Evolutionary conservation across 2,888 invertebrate genomes (phyloP).

Genomic region (Antitype chi): DNA sequence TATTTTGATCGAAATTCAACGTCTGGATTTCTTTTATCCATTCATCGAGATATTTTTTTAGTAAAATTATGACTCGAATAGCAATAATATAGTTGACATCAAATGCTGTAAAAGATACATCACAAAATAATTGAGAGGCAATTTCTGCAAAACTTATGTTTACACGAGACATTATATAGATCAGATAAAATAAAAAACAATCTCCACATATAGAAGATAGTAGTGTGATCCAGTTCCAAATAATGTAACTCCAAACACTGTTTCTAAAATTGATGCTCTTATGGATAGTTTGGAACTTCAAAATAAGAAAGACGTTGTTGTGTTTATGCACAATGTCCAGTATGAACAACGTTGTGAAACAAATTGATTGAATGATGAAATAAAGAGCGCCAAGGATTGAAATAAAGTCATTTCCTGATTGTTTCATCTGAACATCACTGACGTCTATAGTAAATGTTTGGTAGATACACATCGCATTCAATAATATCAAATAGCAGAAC

Average conservation of each 20-base stretch:
- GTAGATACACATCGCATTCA: slow-evolving; percentile 2
- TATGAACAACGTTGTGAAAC: slow-evolving; percentile 25
- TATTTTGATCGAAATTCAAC: background rate
- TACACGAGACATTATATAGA: background rate
- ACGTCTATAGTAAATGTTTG: background rate
- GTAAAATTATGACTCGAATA: slow-evolving; percentile 11
- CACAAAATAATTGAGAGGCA: background rate
- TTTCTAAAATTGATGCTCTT: slow-evolving; percentile 26
- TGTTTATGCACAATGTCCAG: slow-evolving; percentile 18
- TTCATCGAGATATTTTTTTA: slow-evolving; percentile 19
- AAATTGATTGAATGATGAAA: background rate
- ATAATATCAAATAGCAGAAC: background rate
- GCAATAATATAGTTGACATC: slow-evolving; percentile 17
- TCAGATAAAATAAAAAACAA: background rate
- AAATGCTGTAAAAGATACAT: slow-evolving; percentile 1
- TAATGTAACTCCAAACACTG: slow-evolving; percentile 17
- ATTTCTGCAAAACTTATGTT: background rate
- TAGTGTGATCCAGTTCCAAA: slow-evolving; percentile 48
- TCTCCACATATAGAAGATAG: background rate
- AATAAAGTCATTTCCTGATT: background rate
- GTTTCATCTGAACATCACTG: background rate
- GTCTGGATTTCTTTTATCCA: slow-evolving; percentile 7
- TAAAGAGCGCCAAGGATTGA: background rate
- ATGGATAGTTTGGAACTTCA: slow-evolving; percentile 48
- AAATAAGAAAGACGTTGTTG: slow-evolving; percentile 35